phyloP scores from a whole-genome alignment of 2,797 vertebrate species.

The Toxotes lorentzi region DNA sequence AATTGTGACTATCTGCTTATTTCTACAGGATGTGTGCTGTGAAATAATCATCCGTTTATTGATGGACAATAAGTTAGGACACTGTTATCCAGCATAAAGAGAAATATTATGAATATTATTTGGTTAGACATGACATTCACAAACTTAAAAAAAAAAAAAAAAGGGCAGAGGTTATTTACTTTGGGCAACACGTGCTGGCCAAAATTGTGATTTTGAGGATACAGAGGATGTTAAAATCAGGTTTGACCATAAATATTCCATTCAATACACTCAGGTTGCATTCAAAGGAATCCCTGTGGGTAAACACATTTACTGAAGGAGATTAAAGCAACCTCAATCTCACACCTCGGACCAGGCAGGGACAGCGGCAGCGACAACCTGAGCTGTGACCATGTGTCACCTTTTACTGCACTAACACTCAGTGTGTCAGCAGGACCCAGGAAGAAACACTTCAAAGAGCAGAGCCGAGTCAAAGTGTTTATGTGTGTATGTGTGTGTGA shows the following conservation, averaged over 20 bases:
- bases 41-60: not conserved
- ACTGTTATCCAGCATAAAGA: not conserved
- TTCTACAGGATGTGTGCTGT: not conserved
- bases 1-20: not conserved
- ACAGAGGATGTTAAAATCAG: conserved; percentile 1
- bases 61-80: not conserved
- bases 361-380: conserved; percentile 26
- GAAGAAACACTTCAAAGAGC: conserved; percentile 68
- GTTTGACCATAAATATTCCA: not conserved
- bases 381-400: conserved; percentile 66
- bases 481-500: conserved; percentile 16
- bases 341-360: conserved; percentile 42
- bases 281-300: not conserved
- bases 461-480: not conserved
- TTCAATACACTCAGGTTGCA: not conserved
- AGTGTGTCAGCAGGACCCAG: conserved; percentile 47
- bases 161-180: no score
- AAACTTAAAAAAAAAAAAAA: not conserved
- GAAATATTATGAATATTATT: not conserved
- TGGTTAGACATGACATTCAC: not conserved
- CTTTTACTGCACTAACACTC: conserved; percentile 68
- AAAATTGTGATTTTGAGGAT: no score
- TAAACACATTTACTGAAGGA: conserved; percentile 16
- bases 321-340: conserved; percentile 12
- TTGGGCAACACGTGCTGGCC: no score